A percentile compares a stretch with the other conserved stretches of the same genome.
phyloP scores from a whole-genome alignment of 2,113 vertebrate genomes.

The Siniperca knerii region DNA sequence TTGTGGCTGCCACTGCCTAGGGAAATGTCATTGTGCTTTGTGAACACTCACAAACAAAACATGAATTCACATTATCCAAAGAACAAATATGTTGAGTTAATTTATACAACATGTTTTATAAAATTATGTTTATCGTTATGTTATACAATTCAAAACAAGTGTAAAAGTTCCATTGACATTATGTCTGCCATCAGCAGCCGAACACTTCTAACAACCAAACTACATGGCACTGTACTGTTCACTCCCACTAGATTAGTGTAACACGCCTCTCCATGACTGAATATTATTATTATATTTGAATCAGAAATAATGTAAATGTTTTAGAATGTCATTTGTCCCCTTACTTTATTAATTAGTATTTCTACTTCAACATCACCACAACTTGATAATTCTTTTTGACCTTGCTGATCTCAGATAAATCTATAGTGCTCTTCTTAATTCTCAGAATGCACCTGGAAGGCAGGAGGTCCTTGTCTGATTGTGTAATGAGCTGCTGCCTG shows the following conservation, averaged over 20 bases:
- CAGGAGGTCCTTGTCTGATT: slow-evolving; percentile 21
- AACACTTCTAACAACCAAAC: neutral
- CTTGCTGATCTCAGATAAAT: neutral
- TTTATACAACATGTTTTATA: neutral
- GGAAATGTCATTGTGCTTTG: slow-evolving; percentile 40
- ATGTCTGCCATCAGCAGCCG: neutral
- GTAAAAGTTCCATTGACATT: neutral
- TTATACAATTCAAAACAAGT: neutral
- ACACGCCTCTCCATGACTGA: neutral
- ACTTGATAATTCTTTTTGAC: neutral
- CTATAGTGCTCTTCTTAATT: neutral
- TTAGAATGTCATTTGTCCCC: neutral
- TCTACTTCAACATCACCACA: neutral
- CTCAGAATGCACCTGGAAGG: neutral
- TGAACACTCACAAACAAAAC: slow-evolving; percentile 16
- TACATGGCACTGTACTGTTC: neutral
- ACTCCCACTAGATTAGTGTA: neutral
- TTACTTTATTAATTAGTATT: slow-evolving; percentile 1
- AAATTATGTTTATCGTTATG: neutral
- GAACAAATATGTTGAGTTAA: neutral
- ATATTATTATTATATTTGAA: neutral
- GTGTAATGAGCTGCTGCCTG: slow-evolving; percentile 39
- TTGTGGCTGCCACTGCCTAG: slow-evolving; percentile 17
- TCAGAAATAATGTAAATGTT: neutral
- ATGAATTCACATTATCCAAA: neutral